Conservation (phyloP, 92 coral and sea anemone genomes). For the Meandrina meandrites region DNA sequence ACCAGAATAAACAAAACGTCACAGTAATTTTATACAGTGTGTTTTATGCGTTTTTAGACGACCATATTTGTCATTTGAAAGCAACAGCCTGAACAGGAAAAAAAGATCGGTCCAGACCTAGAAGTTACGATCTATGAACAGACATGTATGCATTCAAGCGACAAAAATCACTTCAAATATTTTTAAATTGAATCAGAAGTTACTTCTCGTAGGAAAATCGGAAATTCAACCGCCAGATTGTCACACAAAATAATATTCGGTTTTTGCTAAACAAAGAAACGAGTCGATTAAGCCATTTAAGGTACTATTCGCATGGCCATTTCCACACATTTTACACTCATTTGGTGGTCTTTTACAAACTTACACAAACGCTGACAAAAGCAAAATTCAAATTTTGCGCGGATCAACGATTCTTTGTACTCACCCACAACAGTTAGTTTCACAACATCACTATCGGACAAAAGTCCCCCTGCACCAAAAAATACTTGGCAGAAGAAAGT, state of each 20-base stretch:
- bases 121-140: no score
- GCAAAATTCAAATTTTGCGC: constrained; percentile 27
- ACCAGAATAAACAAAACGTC: constrained; percentile 5
- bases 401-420: constrained; percentile 11
- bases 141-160: not conserved
- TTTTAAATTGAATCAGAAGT: no score
- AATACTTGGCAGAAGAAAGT: constrained; percentile 44
- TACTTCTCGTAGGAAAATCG: no score
- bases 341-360: not conserved
- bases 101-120: not conserved
- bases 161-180: no score
- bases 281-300: not conserved
- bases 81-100: not conserved
- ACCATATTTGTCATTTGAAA: not conserved
- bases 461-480: not conserved
- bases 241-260: not conserved
- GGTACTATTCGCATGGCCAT: not conserved
- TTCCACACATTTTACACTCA: not conserved
- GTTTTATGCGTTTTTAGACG: not conserved
- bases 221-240: no score
- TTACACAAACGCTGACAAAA: not conserved
- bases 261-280: constrained; percentile 6
- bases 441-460: constrained; percentile 20
- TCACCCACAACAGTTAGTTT: constrained; percentile 62
- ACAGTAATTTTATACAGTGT: no score